Evolutionary conservation across 2,113 vertebrate species (phyloP).

Genomic region (Taurulus bubalis): DNA sequence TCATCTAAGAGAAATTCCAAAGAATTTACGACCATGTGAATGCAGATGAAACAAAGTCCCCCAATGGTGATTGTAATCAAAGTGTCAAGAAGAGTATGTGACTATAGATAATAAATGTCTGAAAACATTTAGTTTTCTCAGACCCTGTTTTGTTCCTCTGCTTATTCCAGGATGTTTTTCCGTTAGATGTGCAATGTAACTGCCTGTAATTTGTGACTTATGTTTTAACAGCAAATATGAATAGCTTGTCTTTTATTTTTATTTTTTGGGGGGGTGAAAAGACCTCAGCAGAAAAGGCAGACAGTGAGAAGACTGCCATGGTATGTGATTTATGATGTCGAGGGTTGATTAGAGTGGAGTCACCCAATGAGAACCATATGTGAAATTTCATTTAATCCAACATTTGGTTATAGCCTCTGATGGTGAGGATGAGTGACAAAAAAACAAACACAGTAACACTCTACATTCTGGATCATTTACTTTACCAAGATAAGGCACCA

Average conservation of each 20-base stretch:
- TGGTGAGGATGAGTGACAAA: not conserved
- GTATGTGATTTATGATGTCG: not conserved
- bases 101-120: not conserved
- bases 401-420: not conserved
- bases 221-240: not conserved
- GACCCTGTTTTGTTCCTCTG: not conserved
- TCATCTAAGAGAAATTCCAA: not conserved
- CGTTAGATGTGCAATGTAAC: not conserved
- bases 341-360: slow-evolving; percentile 14
- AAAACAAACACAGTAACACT: too few species aligned
- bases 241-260: not conserved
- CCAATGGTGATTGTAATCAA: not conserved
- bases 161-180: not conserved
- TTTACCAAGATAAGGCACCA: too few species aligned
- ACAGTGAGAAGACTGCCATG: slow-evolving; percentile 5
- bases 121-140: not conserved
- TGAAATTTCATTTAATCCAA: not conserved
- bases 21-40: not conserved
- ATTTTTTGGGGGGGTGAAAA: slow-evolving; percentile 40
- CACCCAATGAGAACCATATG: not conserved
- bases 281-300: not conserved
- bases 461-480: too few species aligned
- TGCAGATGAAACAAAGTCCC: not conserved
- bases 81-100: not conserved
- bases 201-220: not conserved